phyloP scores from a whole-genome alignment of 2,113 vertebrate species.

The Oryzias javanicus region DNA sequence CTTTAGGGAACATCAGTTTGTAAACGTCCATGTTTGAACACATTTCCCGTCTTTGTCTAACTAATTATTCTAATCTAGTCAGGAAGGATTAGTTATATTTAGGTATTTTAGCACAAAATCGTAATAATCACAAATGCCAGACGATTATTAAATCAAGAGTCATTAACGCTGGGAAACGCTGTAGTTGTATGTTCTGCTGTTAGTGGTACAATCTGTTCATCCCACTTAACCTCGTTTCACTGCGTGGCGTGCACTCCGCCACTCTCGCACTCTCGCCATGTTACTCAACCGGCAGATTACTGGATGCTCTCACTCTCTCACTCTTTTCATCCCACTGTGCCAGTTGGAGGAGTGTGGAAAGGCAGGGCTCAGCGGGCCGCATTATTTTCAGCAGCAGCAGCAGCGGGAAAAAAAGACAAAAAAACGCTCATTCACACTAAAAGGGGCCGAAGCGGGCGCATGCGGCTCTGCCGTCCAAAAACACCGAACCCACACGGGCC shows the following conservation, averaged over 20 bases:
- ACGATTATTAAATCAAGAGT: slow-evolving; percentile 23
- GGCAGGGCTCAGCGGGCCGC: slow-evolving; percentile 53
- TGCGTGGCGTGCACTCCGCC: slow-evolving; percentile 28
- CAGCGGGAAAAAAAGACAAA: slow-evolving; percentile 8
- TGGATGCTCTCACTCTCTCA: slow-evolving; percentile 56
- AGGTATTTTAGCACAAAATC: not conserved
- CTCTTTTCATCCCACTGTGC: slow-evolving; percentile 41
- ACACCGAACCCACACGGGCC: slow-evolving; percentile 37
- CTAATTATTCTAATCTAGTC: not conserved
- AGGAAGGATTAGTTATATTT: not conserved
- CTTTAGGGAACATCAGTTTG: no score
- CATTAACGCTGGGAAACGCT: slow-evolving; percentile 13
- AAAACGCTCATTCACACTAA: slow-evolving; percentile 59
- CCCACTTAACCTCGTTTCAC: slow-evolving; percentile 69
- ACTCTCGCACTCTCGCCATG: slow-evolving; percentile 23
- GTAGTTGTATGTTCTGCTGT: slow-evolving; percentile 44
- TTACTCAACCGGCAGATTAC: slow-evolving; percentile 69
- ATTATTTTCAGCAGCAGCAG: slow-evolving; percentile 32
- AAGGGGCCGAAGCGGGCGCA: slow-evolving; percentile 27
- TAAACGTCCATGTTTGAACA: no score
- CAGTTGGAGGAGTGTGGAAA: slow-evolving; percentile 35
- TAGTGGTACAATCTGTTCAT: slow-evolving; percentile 63
- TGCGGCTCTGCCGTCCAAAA: slow-evolving; percentile 11
- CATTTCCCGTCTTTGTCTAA: no score
- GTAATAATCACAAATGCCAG: slow-evolving; percentile 7